Percentiles rank a stretch among this genome's conserved stretches.
Evolutionary conservation across 2,888 invertebrate species (phyloP).

Genomic region (Meteorus colon): DNA sequence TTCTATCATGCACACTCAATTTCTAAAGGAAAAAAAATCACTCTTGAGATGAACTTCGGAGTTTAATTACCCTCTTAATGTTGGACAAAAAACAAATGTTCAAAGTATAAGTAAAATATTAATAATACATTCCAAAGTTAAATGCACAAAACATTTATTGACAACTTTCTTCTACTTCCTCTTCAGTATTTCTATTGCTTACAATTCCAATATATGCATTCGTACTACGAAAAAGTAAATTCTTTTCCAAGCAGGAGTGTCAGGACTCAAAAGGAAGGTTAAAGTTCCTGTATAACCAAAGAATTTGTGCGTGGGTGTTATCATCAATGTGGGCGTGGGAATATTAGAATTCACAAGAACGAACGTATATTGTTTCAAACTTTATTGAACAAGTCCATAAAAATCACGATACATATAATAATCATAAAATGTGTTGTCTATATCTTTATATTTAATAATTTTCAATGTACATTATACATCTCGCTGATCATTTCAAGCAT

Average conservation of each 20-base stretch:
- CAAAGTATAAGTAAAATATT: background rate
- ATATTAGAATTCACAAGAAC: background rate
- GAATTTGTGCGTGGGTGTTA: background rate
- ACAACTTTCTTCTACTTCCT: background rate
- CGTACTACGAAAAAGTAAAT: background rate
- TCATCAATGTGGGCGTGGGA: background rate
- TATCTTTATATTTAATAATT: constrained; percentile 1
- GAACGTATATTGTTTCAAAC: constrained; percentile 52
- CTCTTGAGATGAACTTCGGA: too few species aligned
- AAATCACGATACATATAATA: constrained; percentile 68
- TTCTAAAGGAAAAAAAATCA: background rate
- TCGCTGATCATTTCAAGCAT: constrained; percentile 55
- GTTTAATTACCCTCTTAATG: background rate
- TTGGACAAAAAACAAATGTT: background rate
- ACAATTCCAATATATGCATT: background rate
- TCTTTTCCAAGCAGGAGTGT: background rate
- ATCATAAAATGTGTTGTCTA: constrained; percentile 46
- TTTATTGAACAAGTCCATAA: constrained; percentile 72
- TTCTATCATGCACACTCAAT: background rate
- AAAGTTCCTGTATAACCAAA: background rate
- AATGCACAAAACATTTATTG: background rate
- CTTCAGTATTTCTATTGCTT: background rate
- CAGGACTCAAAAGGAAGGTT: background rate
- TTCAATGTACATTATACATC: constrained; percentile 26
- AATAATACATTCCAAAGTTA: background rate